Evolutionary conservation across 2,797 vertebrate genomes (phyloP).

Genomic region (Psittacula derbiana): DNA sequence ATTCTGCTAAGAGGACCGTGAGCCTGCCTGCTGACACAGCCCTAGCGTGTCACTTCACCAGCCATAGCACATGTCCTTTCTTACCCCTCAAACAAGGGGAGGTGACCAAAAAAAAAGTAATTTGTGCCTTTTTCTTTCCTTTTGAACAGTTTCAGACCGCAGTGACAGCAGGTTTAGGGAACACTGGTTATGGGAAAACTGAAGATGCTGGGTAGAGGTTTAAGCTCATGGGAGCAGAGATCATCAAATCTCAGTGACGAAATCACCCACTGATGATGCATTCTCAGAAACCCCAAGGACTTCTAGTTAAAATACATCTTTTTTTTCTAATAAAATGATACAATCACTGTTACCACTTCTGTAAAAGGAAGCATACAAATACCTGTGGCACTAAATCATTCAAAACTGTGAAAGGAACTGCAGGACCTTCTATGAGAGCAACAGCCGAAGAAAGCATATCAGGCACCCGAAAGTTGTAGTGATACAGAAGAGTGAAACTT

Average conservation of each 20-base stretch:
- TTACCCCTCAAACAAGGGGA: background rate
- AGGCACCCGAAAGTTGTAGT: background rate
- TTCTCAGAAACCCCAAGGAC: background rate
- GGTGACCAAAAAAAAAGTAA: background rate
- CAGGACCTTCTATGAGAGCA: background rate
- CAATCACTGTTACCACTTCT: background rate
- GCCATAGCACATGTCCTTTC: background rate
- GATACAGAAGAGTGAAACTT: background rate
- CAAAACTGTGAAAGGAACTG: background rate
- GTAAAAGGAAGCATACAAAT: background rate
- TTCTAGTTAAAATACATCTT: background rate
- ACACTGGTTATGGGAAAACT: background rate
- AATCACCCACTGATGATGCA: background rate
- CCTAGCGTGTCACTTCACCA: background rate
- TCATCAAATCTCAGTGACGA: background rate
- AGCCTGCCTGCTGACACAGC: background rate
- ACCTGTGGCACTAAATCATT: background rate
- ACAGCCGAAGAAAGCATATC: background rate
- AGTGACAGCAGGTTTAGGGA: background rate
- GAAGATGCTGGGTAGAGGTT: background rate
- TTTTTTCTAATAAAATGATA: background rate
- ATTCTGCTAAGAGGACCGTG: accelerated
- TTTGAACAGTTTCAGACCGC: background rate
- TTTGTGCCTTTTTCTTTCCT: background rate
- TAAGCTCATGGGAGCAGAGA: background rate